Evolutionary conservation across 2,797 vertebrate species (phyloP).

Genomic region (Anas flavirostris): DNA sequence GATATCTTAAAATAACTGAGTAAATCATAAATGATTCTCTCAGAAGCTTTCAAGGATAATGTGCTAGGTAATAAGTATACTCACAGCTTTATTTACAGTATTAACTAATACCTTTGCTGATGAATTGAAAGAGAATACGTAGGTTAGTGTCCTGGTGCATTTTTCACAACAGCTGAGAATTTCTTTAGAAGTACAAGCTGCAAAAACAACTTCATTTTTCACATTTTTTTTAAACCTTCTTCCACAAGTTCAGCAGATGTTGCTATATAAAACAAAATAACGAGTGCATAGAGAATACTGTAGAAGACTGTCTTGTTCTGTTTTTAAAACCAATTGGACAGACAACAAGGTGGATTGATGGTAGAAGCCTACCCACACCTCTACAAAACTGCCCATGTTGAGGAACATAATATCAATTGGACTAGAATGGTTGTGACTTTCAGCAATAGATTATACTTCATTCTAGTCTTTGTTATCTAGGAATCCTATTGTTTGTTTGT

Average conservation of each 20-base stretch:
- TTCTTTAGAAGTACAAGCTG: neutral
- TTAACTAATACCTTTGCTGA: neutral
- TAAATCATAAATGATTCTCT: neutral
- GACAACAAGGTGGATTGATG: neutral
- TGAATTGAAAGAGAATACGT: constrained; percentile 1
- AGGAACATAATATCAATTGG: neutral
- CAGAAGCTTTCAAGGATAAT: neutral
- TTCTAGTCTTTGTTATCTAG: neutral
- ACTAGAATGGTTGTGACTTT: neutral
- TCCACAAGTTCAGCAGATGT: neutral
- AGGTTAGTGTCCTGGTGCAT: neutral
- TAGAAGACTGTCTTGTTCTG: neutral
- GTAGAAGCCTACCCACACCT: neutral
- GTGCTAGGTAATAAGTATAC: neutral
- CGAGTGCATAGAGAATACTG: neutral
- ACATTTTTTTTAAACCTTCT: too few relatives aligned
- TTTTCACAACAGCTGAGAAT: neutral
- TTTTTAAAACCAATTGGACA: neutral
- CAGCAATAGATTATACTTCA: neutral
- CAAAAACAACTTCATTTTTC: neutral
- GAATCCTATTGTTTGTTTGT: neutral
- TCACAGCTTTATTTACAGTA: neutral
- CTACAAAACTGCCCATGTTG: neutral
- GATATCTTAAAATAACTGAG: neutral
- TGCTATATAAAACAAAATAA: neutral